A percentile compares a stretch with the other conserved stretches of the same genome.
phyloP scores from a whole-genome alignment of 2,888 invertebrate species.

The Salpingus planirostris region DNA sequence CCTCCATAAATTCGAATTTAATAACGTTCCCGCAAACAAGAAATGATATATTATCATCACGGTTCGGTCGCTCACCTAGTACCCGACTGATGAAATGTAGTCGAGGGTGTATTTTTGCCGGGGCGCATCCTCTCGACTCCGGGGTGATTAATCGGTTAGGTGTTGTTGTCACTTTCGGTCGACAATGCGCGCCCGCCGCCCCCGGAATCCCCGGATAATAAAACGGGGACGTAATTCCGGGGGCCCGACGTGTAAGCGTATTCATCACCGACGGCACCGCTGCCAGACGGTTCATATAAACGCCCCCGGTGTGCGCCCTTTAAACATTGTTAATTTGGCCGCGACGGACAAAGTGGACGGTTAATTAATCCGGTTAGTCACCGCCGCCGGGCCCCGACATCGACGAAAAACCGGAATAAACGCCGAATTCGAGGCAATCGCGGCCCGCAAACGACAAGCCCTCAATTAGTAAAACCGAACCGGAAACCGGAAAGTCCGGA shows the following conservation, averaged over 20 bases:
- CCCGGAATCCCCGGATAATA: constrained; percentile 6
- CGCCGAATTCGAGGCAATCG: too few species aligned
- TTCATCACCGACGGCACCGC: not conserved
- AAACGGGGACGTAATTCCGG: constrained; percentile 2
- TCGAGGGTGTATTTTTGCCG: constrained; percentile 17
- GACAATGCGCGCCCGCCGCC: constrained; percentile 2
- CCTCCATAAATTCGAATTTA: constrained; percentile 36
- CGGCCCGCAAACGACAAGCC: too few species aligned
- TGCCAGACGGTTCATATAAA: not conserved
- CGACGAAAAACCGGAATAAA: too few species aligned
- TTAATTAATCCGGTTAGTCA: constrained; percentile 4
- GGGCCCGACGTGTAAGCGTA: constrained; percentile 2
- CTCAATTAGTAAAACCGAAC: too few species aligned
- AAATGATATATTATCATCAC: constrained; percentile 22
- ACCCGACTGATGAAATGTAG: constrained; percentile 24
- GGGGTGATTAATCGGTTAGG: constrained; percentile 22
- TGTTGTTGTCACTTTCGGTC: constrained; percentile 21
- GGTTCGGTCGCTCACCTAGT: constrained; percentile 19
- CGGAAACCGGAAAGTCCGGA: too few species aligned
- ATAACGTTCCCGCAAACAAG: constrained; percentile 32
- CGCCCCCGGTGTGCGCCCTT: not conserved
- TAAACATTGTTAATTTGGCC: constrained; percentile 2
- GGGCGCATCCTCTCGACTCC: constrained; percentile 10
- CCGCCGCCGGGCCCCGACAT: too few species aligned
- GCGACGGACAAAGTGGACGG: constrained; percentile 3